Conservation (phyloP, 2,113 vertebrate species). For the Chinchilla lanigera region DNA sequence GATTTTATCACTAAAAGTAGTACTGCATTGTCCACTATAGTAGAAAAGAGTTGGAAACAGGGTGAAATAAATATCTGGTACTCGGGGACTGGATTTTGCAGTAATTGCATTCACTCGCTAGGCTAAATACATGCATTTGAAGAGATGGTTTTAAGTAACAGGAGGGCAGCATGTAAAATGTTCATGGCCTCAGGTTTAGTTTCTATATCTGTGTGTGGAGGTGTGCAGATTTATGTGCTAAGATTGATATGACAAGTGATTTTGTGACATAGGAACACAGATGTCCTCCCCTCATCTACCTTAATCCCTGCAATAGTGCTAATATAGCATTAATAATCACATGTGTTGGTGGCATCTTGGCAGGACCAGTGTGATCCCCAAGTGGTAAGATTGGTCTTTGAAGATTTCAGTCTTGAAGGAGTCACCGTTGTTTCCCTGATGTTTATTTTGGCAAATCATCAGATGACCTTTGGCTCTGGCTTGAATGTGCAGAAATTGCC, state of each 20-base stretch:
- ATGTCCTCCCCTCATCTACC: not conserved
- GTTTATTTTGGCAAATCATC: not conserved
- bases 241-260: not conserved
- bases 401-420: not conserved
- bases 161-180: not conserved
- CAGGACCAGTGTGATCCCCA: constrained; percentile 65
- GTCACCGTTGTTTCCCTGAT: not conserved
- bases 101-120: not conserved
- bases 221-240: not conserved
- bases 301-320: constrained; percentile 27
- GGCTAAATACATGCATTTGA: not conserved
- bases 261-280: not conserved
- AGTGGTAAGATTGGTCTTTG: not conserved
- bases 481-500: not conserved
- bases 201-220: not conserved
- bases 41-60: not conserved
- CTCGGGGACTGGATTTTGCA: not conserved
- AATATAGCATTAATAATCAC: not conserved
- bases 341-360: not conserved
- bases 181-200: not conserved
- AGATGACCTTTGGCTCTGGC: not conserved
- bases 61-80: not conserved
- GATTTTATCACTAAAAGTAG: not conserved
- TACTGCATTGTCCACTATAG: not conserved
- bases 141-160: constrained; percentile 27